Evolutionary conservation across 2,797 vertebrate genomes (phyloP), one percentile per base, ranked within the genome.

Genomic region (Halcyon badia): DNA sequence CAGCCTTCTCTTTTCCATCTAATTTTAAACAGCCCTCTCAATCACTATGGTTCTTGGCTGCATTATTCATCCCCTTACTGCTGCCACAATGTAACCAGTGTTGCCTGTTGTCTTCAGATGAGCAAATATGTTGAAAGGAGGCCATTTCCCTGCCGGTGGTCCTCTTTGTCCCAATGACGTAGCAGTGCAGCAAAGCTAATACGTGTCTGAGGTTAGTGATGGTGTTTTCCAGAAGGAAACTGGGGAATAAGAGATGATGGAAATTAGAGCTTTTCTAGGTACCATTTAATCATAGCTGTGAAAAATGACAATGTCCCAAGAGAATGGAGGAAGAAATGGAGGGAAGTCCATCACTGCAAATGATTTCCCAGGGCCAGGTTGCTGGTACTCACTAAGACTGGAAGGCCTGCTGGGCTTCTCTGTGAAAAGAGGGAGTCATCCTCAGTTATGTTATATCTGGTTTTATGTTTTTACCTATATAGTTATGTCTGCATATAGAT

Each of bases 11-110:
- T 69, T 89, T 73, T 76, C 68, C 17, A 28, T 60, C 11, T 75
- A 35, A 81, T 88, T 91, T 71, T 90, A n/a, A 94, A 52, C 61
- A 93, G 60, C 37, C 83, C 77, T 81, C 48, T 68, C 31, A 58
- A 10, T 4, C 30, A 46, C 31, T 89, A 21, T 16, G 24, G 12
- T 17, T 37, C 51, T 44, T 19, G 1, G 37, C 31, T 0, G 0
- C n/a, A 7, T 70, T 89, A 28, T 25, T 83, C 48, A 10, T 41
- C 6, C 31, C 26, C 14, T 73, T 46, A 4, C 17, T 73, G 61
- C 48, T 92, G 42, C n/a, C 42, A 41, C 35, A 60, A 1, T 10
- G 19, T 62, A 51, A 14, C 37, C 52, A 42, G 20, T 26, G 26
- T 14, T 60, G 52, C 52, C 14, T 57, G 30, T 37, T 46, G 12